phyloP scores from a whole-genome alignment of 2,888 invertebrate species.

The Mesodorylaimus sp. region DNA sequence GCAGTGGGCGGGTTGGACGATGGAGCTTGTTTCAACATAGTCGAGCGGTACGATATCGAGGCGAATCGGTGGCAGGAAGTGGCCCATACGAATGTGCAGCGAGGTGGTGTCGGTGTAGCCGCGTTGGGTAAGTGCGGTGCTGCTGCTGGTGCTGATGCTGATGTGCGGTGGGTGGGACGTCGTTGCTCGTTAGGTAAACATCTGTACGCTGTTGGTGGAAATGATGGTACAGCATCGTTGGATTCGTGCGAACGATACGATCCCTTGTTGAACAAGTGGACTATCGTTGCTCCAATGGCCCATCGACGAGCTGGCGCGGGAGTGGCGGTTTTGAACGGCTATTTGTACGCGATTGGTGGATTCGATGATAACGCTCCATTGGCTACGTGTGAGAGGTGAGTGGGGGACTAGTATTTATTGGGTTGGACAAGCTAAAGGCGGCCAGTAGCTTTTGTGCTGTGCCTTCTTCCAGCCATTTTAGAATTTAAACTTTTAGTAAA shows the following conservation, averaged over 20 bases:
- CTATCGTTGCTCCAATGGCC: slow-evolving; percentile 32
- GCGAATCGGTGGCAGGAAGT: slow-evolving; percentile 35
- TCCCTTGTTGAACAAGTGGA: slow-evolving; percentile 35
- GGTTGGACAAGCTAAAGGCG: no score
- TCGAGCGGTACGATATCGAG: slow-evolving; percentile 35
- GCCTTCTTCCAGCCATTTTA: no score
- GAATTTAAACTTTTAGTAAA: no score
- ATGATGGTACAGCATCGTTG: slow-evolving; percentile 36
- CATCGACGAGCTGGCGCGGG: slow-evolving; percentile 37
- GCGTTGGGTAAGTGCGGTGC: slow-evolving; percentile 19
- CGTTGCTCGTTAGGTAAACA: slow-evolving; percentile 13
- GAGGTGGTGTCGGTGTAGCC: slow-evolving; percentile 38
- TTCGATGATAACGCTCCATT: slow-evolving; percentile 39
- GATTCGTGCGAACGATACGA: slow-evolving; percentile 38
- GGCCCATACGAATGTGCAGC: slow-evolving; percentile 34
- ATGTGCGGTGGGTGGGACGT: neutral
- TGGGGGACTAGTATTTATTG: no score
- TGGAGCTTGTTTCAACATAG: slow-evolving; percentile 34
- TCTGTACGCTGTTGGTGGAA: slow-evolving; percentile 38
- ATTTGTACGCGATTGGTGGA: slow-evolving; percentile 35
- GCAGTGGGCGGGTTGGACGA: slow-evolving; percentile 39
- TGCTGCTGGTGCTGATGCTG: slow-evolving; percentile 16
- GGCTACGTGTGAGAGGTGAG: slow-evolving; percentile 22
- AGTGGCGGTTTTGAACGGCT: slow-evolving; percentile 35
- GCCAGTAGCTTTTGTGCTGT: no score